Base-by-base conservation (phyloP, 2,888 invertebrate species). In the Dryococelus australis region DNA sequence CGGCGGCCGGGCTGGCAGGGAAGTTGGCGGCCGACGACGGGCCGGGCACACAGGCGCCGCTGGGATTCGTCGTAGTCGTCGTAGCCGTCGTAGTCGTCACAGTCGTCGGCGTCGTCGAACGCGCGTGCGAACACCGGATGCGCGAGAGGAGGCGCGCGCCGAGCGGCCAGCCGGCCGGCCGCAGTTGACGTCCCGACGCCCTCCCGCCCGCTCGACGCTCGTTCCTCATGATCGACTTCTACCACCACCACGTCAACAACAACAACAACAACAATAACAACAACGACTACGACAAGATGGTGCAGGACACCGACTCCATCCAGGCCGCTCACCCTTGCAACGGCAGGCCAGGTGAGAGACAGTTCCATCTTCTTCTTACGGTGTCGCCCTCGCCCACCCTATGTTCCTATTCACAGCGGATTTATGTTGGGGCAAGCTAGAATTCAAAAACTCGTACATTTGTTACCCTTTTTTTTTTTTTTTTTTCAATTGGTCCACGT, bases 171-270 rank as follows among this genome's bases (percentile, higher is more conserved):
- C 24, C 65, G 65, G 24, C 13, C 20, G 65, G 65, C 24, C n/a
- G 24, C 65, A 65, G 65, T 65, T 65, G 65, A 65, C 65, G 65
- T 47, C 65, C 24, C 65, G 65, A 65, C 65, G 65, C 20, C n/a
- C n/a, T 65, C 65, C 16, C 65, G 65, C 65, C 65, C 0, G 13
- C 65, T 20, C 65, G 24, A 9, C 65, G 24, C 16, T 65, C n/a
- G 24, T 20, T 65, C 65, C 65, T 65, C 91, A 96, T 96, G 95
- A 94, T 96, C 93, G 95, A 96, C 92, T 95, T 95, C 92, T 95
- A 95, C 92, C 85, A 86, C 27, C 84, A 87, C 28, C 86, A 85
- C 78, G 87, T 87, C 86, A 88, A 87, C 86, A 88, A 88, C 51
- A 88, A 87, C 84, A 88, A 88, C 83, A 86, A 85, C 51, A 86